phyloP scores from a whole-genome alignment of 1,140 invertebrate species.

The Drosophila carrolli region DNA sequence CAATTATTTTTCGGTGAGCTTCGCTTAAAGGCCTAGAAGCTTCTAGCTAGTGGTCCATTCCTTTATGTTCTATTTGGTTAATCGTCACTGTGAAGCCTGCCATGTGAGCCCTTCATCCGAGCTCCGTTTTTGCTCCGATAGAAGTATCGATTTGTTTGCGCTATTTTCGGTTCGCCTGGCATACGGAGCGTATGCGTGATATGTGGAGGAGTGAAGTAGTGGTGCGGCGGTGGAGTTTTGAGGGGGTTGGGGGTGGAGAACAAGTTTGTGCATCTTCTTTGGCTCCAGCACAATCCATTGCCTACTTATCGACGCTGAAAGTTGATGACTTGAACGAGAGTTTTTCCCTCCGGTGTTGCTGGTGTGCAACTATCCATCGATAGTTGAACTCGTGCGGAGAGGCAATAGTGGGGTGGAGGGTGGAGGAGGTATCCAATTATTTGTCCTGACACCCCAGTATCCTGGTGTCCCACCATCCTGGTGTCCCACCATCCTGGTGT shows the following conservation, averaged over 20 bases:
- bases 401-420: no score
- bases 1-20: background rate
- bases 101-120: background rate
- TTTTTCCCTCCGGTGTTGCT: background rate
- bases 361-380: constrained; percentile 30
- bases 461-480: no score
- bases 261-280: constrained; percentile 19
- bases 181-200: constrained; percentile 23
- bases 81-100: background rate
- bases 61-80: background rate
- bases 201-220: background rate
- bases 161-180: constrained; percentile 35
- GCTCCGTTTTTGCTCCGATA: background rate
- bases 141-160: constrained; percentile 34
- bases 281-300: constrained; percentile 7
- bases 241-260: background rate
- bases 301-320: constrained; percentile 25
- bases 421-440: constrained; percentile 19
- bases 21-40: background rate
- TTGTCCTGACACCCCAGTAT: background rate
- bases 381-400: constrained; percentile 21
- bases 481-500: no score
- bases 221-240: background rate
- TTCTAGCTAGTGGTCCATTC: background rate
- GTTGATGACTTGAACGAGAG: constrained; percentile 25